Evolutionary conservation across 2,888 invertebrate species (phyloP), one percentile per base, ranked within the genome.

Genomic region (Amphimallon solstitiale): DNA sequence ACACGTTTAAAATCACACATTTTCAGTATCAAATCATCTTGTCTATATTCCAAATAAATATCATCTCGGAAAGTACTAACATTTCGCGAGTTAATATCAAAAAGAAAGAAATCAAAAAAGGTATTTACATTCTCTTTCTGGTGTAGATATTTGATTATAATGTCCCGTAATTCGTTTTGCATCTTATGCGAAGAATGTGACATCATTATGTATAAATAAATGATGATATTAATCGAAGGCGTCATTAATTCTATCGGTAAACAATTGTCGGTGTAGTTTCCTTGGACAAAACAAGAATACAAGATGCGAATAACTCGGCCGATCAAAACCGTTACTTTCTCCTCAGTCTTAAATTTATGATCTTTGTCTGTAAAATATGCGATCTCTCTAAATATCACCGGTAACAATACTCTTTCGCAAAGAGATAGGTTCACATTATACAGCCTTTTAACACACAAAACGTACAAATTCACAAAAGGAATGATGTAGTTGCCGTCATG

Each of bases 381-480:
- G 10, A 75, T 67, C 15, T 56, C 70, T 10, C 71, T 69, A 59
- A 78, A 74, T 29, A 84, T 74, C 4, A 72, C 68, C 46, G 78
- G 70, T 37, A 86, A 64, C 65, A 86, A 79, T 71, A 81, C 76
- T 52, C 80, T 77, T 15, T 76, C 68, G 68, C 83, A 81, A 60
- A 84, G 74, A 12, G 83, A 73, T 12, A 83, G 79, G 77, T 87
- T 86, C 52, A 81, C 83, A 54, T 85, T 83, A 74, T 84, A 81
- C 23, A 91, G 78, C 65, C 79, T 80, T 68, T 86, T 81, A 2
- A 87, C 82, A 77, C 89, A 90, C 29, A 85, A 81, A 19, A 85
- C 84, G 60, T 87, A 87, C 63, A 89, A 63, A 60, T 67, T 64
- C 65, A 75, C 74, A 56, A 73, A 74, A 63, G 72, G 66, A 40